Base-by-base conservation (phyloP, 2,797 vertebrate species). In the Vespertilio murinus region DNA sequence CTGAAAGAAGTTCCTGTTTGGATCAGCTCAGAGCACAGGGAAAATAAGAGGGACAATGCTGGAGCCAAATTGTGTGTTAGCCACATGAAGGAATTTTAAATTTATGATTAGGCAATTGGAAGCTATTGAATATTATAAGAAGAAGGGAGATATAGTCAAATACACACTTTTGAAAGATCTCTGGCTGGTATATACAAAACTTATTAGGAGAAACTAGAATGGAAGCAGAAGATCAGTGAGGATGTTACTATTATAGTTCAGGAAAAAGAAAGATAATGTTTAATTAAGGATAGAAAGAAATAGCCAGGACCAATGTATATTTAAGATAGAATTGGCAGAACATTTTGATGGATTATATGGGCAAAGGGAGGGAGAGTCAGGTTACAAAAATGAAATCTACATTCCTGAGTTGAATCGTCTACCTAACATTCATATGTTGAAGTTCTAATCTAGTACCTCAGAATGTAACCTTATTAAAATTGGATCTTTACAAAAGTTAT, bases 1-100 rank as follows among this genome's bases (percentile, higher is more conserved):
- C 78, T 45, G 70, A 79, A 61, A 70, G 33, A 42, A 94, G 84
- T 70, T 94, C 74, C 85, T 89, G 9, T 80, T 93, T 96, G 92
- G 82, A 69, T n/a, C 49, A 61, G 56, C 82, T 94, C 70, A 77
- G 70, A 93, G 64, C 45, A 33, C 45, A 64, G 52, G 18, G 20
- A 52, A 90, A 95, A 93, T 2, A 67, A 17, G 47, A 49, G 49
- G 87, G 54, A 86, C 28, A 30, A 49, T 69, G 0, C 47, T 89
- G 67, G 47, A 86, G 47, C 35, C 70, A 73, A 77, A 87, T 3
- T 52, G 23, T 73, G 17, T 52, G 33, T 28, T 81, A 82, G 74
- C 82, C 92, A 95, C 95, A 84, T 56, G 42, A 96, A 95, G 85
- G 35, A 56, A 16, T 86, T 88, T 75, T 6, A 20, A 45, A 10